phyloP scores from a whole-genome alignment of 2,888 invertebrate species.

The Zele albiditarsus region DNA sequence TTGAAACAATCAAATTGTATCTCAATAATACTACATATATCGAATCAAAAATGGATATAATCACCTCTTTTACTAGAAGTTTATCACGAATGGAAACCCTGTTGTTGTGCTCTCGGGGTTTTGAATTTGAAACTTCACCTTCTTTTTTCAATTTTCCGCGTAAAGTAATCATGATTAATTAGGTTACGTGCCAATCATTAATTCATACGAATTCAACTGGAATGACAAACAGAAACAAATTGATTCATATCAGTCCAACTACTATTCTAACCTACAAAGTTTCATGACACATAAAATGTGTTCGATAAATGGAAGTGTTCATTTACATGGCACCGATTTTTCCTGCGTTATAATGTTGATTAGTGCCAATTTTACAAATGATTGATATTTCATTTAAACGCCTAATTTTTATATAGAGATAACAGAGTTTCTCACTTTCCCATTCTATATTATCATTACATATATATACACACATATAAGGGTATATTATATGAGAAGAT shows the following conservation, averaged over 20 bases:
- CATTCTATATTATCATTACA: too few relatives aligned
- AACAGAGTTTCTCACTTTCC: too few relatives aligned
- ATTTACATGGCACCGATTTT: neutral
- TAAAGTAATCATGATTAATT: conserved; percentile 79
- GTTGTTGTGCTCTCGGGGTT: conserved; percentile 69
- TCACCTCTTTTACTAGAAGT: conserved; percentile 85
- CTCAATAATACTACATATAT: too few relatives aligned
- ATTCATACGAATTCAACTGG: neutral
- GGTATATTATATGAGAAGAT: too few relatives aligned
- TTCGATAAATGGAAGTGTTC: neutral
- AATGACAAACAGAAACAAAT: neutral
- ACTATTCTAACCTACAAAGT: neutral
- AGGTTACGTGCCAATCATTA: neutral
- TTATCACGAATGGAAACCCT: conserved; percentile 86
- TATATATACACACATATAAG: too few relatives aligned
- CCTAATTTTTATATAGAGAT: too few relatives aligned
- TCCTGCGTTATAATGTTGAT: too few relatives aligned
- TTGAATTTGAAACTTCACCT: conserved; percentile 71
- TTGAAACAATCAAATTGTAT: too few relatives aligned
- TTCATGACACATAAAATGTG: neutral
- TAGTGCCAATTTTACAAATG: too few relatives aligned
- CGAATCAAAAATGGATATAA: conserved; percentile 13
- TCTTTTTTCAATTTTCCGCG: conserved; percentile 83
- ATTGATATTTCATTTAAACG: too few relatives aligned
- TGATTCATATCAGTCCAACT: neutral